Base-by-base conservation (phyloP, 1,140 invertebrate species). In the Pogonomyrmex californicus region DNA sequence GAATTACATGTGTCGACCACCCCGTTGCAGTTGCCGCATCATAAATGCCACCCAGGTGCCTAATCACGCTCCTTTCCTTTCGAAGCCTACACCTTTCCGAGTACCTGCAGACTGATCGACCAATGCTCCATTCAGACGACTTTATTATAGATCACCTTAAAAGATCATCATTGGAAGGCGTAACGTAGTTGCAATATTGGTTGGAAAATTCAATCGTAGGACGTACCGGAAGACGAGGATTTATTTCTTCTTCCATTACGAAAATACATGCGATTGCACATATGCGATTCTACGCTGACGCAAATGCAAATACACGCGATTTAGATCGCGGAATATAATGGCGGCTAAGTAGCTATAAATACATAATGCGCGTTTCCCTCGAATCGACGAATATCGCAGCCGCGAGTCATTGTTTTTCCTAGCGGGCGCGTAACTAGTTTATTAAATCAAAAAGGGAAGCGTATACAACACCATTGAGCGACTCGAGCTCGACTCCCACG, bases 1-100 rank as follows among this genome's bases (percentile, higher is more conserved):
- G 83, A 89, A 91, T 93, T 92, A 86, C 83, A 83, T 12, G 33
- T 49, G 54, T 49, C 30, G 54, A 38, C 81, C 60, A 70, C 71
- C 56, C 73, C 6, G 51, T 38, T 33, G 44, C 23, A 70, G 30
- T 54, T 58, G 49, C 65, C 58, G 9, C 47, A 5, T 17, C 7
- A 4, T 12, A 44, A 58, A 89, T 85, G 58, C 82, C 81, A 87
- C 65, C 76, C 87, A 88, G 65, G 73, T 86, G 54, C 54, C 83
- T 88, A 88, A 87, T 49, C 56, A 23, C 65, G 70, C 75, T 86
- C 87, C 78, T 83, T 75, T 33, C 30, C 30, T 62, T 60, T 60
- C 30, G 30, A 71, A 58, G 51, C 66, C 79, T 60, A 75, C 70
- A 88, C 56, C 54, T 65, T 68, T 9, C 6, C 56, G 30, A 85